Conservation (phyloP, 2,888 invertebrate genomes). For the Corythucha ciliata region DNA sequence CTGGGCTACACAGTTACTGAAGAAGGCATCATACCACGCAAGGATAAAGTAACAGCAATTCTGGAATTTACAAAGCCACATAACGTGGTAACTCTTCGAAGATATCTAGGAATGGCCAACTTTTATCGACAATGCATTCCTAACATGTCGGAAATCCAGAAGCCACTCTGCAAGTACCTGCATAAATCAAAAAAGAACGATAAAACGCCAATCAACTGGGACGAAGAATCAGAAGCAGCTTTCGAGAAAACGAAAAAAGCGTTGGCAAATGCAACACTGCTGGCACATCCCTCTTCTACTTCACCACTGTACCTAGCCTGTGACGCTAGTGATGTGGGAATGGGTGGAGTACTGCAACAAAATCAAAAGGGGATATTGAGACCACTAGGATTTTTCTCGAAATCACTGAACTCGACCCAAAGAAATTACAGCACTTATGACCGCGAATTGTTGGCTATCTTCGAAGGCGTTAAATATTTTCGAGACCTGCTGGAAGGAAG, state of each 20-base stretch:
- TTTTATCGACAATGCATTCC: conserved; percentile 23
- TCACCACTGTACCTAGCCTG: conserved; percentile 9
- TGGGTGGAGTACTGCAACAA: conserved; percentile 41
- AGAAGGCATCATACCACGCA: conserved; percentile 17
- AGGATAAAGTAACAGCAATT: conserved; percentile 13
- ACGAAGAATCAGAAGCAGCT: conserved; percentile 4
- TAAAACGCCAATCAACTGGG: conserved; percentile 23
- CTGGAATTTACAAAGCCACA: conserved; percentile 29
- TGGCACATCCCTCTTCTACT: conserved; percentile 31
- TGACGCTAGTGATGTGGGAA: conserved; percentile 39
- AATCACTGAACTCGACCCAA: conserved; percentile 35
- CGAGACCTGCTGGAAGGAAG: not conserved
- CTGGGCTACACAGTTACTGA: conserved; percentile 34
- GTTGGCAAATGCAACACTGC: conserved; percentile 35
- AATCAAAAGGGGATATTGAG: conserved; percentile 11
- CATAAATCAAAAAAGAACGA: conserved; percentile 21
- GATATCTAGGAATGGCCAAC: conserved; percentile 18
- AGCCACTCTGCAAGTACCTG: conserved; percentile 14
- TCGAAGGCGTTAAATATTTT: not conserved
- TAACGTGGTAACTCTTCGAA: conserved; percentile 32
- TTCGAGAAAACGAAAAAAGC: conserved; percentile 34
- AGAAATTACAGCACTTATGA: conserved; percentile 41
- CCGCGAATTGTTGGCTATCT: conserved; percentile 34
- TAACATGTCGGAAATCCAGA: conserved; percentile 36
- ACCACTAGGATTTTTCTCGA: conserved; percentile 32